Conservation (phyloP, 2,888 invertebrate species). For the Epirrhoe alternata region DNA sequence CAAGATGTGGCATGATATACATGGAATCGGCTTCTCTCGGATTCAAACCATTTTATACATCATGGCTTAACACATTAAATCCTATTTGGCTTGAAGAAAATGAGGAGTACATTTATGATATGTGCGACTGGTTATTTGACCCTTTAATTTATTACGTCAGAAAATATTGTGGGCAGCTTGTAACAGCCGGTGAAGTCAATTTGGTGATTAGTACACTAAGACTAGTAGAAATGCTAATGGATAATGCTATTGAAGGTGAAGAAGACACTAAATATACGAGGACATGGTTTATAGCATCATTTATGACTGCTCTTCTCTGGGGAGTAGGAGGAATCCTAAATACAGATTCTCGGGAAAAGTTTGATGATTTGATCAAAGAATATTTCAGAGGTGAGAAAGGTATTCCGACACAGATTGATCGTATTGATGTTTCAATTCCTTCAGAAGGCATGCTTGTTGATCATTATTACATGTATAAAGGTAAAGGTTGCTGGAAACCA, state of each 20-base stretch:
- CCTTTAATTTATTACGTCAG: conserved; percentile 89
- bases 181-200: conserved; percentile 90
- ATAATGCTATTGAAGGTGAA: conserved; percentile 88
- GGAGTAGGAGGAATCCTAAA: conserved; percentile 93
- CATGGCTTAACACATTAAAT: conserved; percentile 90
- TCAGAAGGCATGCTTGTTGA: conserved; percentile 92
- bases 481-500: conserved; percentile 94
- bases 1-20: conserved; percentile 96
- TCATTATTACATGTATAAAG: conserved; percentile 91
- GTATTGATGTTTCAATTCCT: conserved; percentile 91
- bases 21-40: conserved; percentile 94
- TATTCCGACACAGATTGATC: conserved; percentile 81
- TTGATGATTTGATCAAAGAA: conserved; percentile 86
- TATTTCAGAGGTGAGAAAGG: conserved; percentile 77
- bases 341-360: conserved; percentile 88
- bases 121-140: conserved; percentile 93
- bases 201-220: conserved; percentile 89
- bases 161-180: conserved; percentile 87
- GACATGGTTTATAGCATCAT: conserved; percentile 91
- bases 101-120: conserved; percentile 83
- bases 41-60: conserved; percentile 91
- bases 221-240: conserved; percentile 91
- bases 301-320: conserved; percentile 92
- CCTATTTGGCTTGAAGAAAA: conserved; percentile 87
- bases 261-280: conserved; percentile 89